Evolutionary conservation across 2,888 invertebrate species (phyloP), one percentile per base, ranked within the genome.

Genomic region (Metacarcinus magister): DNA sequence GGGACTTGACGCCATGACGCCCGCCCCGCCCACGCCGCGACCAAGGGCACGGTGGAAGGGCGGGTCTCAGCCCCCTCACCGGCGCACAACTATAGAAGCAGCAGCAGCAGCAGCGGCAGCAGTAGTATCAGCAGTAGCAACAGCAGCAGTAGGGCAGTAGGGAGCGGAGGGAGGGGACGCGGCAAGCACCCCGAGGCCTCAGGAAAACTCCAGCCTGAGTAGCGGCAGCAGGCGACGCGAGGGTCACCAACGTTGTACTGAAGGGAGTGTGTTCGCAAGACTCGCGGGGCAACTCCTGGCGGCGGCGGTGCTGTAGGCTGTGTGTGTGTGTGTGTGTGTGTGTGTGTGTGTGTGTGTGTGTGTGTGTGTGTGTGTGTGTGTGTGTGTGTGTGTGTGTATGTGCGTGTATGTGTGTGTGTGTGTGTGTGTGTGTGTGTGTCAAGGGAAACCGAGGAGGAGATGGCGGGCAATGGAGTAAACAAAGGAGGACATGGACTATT

Each of bases 371-470:
- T 92, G 44, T 92, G 44, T 92, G 44, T 92, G 46, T 92, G 92
- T 92, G 54, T 54, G 10, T 48, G 54, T 93, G 54, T 93, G 54
- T 93, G 54, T 93, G 54, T 93, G 54, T 93, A 28, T 93, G 54
- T 93, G 32, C 60, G 54, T 93, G 54, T 93, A 28, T 93, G 54
- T 94, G 75, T 94, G 75, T 94, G 75, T 75, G 94, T 75, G 94
- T 75, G 94, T 75, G 94, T 39, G 82, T 44, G 39, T 39, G 82
- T 75, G 93, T 93, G 67, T 93, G 54, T 13, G n/a, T 75, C 19
- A 16, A 48, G 32, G 44, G 19, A 92, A 19, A 5, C 32, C 43
- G 32, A 82, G 82, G 82, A 82, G 82, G 32, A 82, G 82, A 32
- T 82, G 82, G 82, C 82, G 82, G 82, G 82, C 82, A 16, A 10